Percentiles rank a stretch among this genome's conserved stretches.
Evolutionary conservation across 1,140 invertebrate genomes (phyloP).

Genomic region (Apis cerana): DNA sequence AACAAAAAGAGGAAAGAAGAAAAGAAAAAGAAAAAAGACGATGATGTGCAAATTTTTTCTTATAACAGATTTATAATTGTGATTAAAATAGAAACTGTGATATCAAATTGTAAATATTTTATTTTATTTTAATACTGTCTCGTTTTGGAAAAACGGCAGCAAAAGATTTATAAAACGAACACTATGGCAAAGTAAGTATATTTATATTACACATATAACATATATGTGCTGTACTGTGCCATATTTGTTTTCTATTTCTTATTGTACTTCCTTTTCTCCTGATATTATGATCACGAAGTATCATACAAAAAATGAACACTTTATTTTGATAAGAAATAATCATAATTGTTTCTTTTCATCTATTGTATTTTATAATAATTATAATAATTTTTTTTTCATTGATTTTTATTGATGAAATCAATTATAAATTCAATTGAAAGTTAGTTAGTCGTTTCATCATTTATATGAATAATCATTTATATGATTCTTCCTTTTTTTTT

Average conservation of each 20-base stretch:
- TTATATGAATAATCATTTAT: neutral
- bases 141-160: neutral
- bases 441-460: too few species aligned
- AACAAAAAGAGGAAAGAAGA: neutral
- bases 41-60: slow-evolving; percentile 23
- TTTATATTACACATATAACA: neutral
- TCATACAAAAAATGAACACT: neutral
- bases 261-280: neutral
- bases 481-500: neutral
- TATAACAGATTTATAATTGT: slow-evolving; percentile 48
- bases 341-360: too few species aligned
- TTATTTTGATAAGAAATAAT: neutral
- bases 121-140: neutral
- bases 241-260: neutral
- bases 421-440: too few species aligned
- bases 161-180: slow-evolving; percentile 6
- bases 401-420: too few species aligned
- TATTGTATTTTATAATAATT: too few species aligned
- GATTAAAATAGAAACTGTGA: slow-evolving; percentile 66
- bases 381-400: too few species aligned
- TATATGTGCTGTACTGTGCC: neutral
- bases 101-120: slow-evolving; percentile 43
- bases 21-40: neutral
- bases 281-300: neutral
- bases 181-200: slow-evolving; percentile 66